Percentiles rank a stretch among this genome's conserved stretches.
Conservation (phyloP, 2,888 invertebrate genomes). For the Pogonocherus hispidulus region DNA sequence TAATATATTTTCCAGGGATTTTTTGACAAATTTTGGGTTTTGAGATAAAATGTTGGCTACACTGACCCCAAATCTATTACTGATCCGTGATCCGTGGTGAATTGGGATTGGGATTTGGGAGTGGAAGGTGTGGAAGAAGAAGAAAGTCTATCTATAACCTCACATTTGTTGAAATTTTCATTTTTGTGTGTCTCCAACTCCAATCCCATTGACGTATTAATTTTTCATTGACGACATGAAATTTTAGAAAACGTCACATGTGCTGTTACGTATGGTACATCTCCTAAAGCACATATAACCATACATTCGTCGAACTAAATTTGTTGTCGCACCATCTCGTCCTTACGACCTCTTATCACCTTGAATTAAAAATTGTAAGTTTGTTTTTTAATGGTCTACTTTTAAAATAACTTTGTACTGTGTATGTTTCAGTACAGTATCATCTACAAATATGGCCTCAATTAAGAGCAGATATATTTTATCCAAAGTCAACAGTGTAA, state of each 20-base stretch:
- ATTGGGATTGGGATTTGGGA: no score
- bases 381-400: conserved; percentile 13
- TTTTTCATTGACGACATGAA: conserved; percentile 8
- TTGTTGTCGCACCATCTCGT: conserved; percentile 36
- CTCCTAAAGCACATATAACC: background rate
- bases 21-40: no score
- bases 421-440: conserved; percentile 30
- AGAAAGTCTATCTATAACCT: no score
- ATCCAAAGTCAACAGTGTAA: conserved; percentile 59
- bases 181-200: no score
- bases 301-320: conserved; percentile 3
- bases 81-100: no score
- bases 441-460: conserved; percentile 53
- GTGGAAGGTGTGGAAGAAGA: no score
- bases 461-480: conserved; percentile 56
- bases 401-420: conserved; percentile 21
- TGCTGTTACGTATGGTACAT: conserved; percentile 17
- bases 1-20: no score
- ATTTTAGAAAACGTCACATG: conserved; percentile 27
- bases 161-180: no score
- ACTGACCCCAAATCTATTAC: no score
- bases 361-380: conserved; percentile 51
- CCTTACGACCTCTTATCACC: conserved; percentile 59
- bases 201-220: background rate
- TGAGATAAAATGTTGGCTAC: no score